phyloP scores from a whole-genome alignment of 2,113 vertebrate genomes.

The Aegypius monachus region DNA sequence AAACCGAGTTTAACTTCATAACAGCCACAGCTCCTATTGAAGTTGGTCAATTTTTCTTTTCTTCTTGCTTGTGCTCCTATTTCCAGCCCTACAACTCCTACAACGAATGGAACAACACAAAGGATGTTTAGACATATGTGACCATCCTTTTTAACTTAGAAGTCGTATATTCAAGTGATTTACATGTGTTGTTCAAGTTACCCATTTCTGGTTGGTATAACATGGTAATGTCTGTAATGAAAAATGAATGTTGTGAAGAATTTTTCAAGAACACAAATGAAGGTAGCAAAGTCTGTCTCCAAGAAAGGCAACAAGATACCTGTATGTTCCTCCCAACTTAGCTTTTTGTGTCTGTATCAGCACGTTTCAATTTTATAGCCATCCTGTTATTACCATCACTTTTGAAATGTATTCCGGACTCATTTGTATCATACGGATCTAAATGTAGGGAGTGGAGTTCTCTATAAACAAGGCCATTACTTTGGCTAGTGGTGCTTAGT shows the following conservation, averaged over 20 bases:
- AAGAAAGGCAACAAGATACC: neutral
- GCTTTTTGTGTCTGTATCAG: neutral
- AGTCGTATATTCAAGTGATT: rapidly evolving
- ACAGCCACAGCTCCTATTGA: neutral
- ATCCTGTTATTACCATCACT: neutral
- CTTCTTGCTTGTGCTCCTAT: neutral
- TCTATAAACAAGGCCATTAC: neutral
- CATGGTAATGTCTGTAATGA: neutral
- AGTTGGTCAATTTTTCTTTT: neutral
- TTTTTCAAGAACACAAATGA: neutral
- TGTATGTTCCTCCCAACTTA: neutral
- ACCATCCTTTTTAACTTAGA: neutral
- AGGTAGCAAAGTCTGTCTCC: neutral
- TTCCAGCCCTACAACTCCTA: neutral
- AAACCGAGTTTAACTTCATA: neutral
- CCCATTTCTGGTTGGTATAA: neutral
- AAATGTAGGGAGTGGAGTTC: neutral
- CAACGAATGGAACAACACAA: neutral
- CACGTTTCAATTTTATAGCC: neutral
- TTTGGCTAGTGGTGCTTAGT: neutral
- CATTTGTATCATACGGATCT: neutral
- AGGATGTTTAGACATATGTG: neutral
- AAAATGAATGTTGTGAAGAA: neutral
- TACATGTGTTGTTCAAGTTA: neutral
- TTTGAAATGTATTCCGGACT: neutral